Base-by-base conservation (phyloP, 2,888 invertebrate genomes). In the Acanthosepion pharaonis region DNA sequence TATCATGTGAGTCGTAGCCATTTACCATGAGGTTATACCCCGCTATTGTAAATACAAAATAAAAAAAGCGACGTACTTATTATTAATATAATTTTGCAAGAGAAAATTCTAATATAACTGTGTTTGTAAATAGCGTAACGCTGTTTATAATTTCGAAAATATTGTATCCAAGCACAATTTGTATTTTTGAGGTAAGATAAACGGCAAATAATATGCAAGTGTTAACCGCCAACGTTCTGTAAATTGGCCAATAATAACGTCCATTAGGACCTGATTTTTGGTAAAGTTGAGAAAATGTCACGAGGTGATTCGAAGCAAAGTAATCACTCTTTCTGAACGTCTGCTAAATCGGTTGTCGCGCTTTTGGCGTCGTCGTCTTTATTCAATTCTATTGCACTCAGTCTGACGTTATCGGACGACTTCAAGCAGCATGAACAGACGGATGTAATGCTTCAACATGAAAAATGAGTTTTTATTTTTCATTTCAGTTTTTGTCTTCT, bases 351-450 rank as follows among this genome's bases (percentile, higher is more conserved):
- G 78, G 78, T n/a, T n/a, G 78, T n/a, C n/a, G 11, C n/a, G 78
- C n/a, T 78, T 33, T 78, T 78, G n/a, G 78, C 78, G 15, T n/a
- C 78, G 11, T 11, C n/a, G 15, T 78, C 78, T 78, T 78, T 33
- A 78, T 78, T 78, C n/a, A 78, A 78, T 78, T 78, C n/a, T n/a
- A 78, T 33, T 78, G 78, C 78, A 78, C 78, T 78, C 78, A 78
- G 78, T 15, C 78, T 78, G 78, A 78, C n/a, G n/a, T 78, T 78
- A 78, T 78, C 78, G 78, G 78, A 9, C n/a, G 33, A 78, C 78
- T 78, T 78, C 78, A 78, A 78, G 78, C n/a, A 33, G n/a, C n/a
- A 78, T 78, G n/a, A 78, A 78, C 78, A 78, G n/a, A 78, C n/a
- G n/a, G n/a, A 78, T 78, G 78, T n/a, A 78, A 78, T n/a, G 15